Base-by-base conservation (phyloP, 2,113 vertebrate genomes). In the Cochlearius cochlearius region DNA sequence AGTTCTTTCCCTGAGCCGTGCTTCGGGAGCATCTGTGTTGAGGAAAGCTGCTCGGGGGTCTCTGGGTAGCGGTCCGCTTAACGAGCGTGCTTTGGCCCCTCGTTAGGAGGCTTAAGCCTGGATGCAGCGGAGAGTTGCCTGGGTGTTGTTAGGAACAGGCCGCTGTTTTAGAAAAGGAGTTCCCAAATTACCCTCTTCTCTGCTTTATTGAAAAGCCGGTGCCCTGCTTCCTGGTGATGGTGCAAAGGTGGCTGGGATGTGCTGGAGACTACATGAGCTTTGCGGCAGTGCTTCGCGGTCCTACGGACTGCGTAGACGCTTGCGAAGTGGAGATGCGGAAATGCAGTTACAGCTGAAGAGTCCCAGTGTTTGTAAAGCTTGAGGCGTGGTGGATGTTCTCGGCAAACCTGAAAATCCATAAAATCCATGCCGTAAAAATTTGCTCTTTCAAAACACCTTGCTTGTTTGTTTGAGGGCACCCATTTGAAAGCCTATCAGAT, bases 61-160 rank as follows among this genome's bases (percentile, higher is more conserved):
- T 75, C 11, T 50, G 6, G 41, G 41, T 23, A 26, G 34, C 2
- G 29, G 19, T 6, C 10, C 2, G 0, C 29, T 21, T 38, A 26
- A 45, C 5, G 7, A 9, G 3, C 11, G 11, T 30, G 5, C 53
- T 52, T 69, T 27, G 38, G 15, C 29, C 8, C 8, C 26, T 69
- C 1, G 0, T 50, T 34, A 20, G 45, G 72, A 55, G 12, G 1
- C 13, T 36, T 10, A 8, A 32, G 17, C 22, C 43, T 29, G 34
- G 9, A 5, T 19, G 8, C 1, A 6, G 17, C 17, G 36, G 18
- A 10, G 25, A 1, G 7, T 17, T 17, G 7, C 1, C 0, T n/a
- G 19, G 0, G 4, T 39, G 49, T 34, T 19, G 30, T 56, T 55
- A 77, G 21, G 45, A 75, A 27, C 19, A 50, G 12, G 25, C 19